Base-by-base conservation (phyloP, 2,113 vertebrate genomes). In the Glaucomys volans region DNA sequence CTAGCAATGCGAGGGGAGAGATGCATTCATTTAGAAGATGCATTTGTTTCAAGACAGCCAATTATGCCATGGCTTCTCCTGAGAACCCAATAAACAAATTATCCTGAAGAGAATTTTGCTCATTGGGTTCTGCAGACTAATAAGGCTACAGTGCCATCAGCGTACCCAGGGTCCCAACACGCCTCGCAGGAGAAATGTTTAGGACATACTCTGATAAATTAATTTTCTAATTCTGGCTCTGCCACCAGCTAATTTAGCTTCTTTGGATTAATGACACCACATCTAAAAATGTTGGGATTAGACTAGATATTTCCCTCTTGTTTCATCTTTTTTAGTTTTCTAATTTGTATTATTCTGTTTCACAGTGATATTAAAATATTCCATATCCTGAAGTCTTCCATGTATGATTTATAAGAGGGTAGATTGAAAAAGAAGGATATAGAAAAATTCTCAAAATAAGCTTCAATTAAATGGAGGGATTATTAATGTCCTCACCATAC, bases 231-330 rank as follows among this genome's bases (percentile, higher is more conserved):
- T 93, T 93, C 92, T 72, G 89, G 54, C 77, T 88, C 62, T 81
- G 91, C 52, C 90, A 96, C 80, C 80, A 93, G 86, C 52, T 96
- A 93, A 90, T 95, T 76, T 91, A 37, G 84, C 94, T 97, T 95
- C 94, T 96, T 75, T 94, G 84, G 83, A 95, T 95, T 95, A 93
- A 97, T 97, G 90, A 95, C 28, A 40, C 57, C 44, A 84, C 54
- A 71, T 84, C 89, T 77, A 47, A 90, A 95, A 94, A 81, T 37
- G 80, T 88, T 91, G 47, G 50, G 72, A 89, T 84, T 76, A 26
- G 32, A 76, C 79, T 67, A 79, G 79, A 81, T 91, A 59, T 91
- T 90, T 77, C 40, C 67, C 71, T 90, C 4, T 8, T 37, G 64
- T 87, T 52, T 80, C 57, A 24, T 40, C 20, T 90, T 93, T 86